Percentiles rank a stretch among this genome's conserved stretches.
Evolutionary conservation across 2,797 vertebrate genomes (phyloP).

Genomic region (Acomys russatus): DNA sequence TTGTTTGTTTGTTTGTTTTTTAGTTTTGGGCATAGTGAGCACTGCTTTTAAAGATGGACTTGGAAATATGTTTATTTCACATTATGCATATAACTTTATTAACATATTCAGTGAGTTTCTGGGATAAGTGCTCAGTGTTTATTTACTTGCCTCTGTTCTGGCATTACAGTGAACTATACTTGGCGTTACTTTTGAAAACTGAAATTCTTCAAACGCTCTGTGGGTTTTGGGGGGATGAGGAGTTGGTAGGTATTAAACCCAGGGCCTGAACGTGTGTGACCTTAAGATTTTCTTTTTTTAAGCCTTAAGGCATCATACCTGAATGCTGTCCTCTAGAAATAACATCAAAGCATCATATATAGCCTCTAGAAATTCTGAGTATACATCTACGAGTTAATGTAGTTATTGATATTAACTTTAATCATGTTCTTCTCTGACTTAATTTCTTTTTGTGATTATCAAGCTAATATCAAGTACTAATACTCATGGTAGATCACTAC

Average conservation of each 20-base stretch:
- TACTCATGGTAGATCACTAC: neutral
- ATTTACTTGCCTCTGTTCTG: constrained; percentile 39
- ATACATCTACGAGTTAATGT: constrained; percentile 3
- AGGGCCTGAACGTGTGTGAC: neutral
- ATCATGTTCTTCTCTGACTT: constrained; percentile 58
- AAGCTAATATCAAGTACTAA: constrained; percentile 51
- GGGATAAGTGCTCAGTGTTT: constrained; percentile 53
- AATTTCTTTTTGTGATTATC: constrained; percentile 44
- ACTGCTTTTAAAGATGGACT: constrained; percentile 71
- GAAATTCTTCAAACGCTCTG: constrained; percentile 45
- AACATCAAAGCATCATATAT: neutral
- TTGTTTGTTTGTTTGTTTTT: constrained; percentile 24
- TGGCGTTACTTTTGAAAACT: constrained; percentile 44
- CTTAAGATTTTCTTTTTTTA: neutral
- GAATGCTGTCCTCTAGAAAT: constrained; percentile 49
- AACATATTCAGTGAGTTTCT: constrained; percentile 53
- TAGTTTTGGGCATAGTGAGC: constrained; percentile 57
- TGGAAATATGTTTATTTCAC: constrained; percentile 40
- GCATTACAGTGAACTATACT: constrained; percentile 34
- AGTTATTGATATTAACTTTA: constrained; percentile 57
- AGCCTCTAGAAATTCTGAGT: constrained; percentile 41
- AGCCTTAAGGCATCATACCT: constrained; percentile 25
- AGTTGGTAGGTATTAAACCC: neutral
- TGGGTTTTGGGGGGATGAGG: neutral
- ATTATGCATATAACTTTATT: constrained; percentile 26